Percentiles rank a stretch among this genome's conserved stretches.
phyloP scores from a whole-genome alignment of 2,113 vertebrate genomes.

The Sula dactylatra region DNA sequence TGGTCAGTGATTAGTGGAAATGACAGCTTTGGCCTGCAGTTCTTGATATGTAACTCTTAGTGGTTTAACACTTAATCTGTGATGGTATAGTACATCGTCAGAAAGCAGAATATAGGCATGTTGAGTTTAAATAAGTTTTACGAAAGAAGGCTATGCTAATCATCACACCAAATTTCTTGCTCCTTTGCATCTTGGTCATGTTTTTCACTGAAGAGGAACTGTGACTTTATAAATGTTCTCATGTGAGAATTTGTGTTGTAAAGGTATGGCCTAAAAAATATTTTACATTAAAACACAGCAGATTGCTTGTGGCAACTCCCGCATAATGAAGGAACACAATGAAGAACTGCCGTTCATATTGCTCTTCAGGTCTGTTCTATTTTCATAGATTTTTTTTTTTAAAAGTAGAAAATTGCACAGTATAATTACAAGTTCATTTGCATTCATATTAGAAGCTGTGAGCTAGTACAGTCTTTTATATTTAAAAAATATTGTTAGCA shows the following conservation, averaged over 20 bases:
- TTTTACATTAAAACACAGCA: conserved; percentile 68
- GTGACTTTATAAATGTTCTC: background rate
- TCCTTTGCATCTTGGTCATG: background rate
- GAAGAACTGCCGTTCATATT: conserved; percentile 75
- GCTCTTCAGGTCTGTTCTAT: conserved; percentile 76
- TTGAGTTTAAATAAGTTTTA: background rate
- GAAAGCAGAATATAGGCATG: background rate
- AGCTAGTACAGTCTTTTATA: conserved; percentile 75
- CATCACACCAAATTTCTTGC: background rate
- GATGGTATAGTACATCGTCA: background rate
- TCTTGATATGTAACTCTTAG: background rate
- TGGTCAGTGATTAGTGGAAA: conserved; percentile 26
- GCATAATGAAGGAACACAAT: conserved; percentile 78
- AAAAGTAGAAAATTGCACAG: conserved; percentile 78
- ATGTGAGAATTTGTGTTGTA: conserved; percentile 28
- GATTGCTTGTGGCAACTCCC: conserved; percentile 76
- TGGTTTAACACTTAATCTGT: background rate
- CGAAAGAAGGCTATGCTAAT: background rate
- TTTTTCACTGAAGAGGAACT: background rate
- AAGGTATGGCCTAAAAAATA: conserved; percentile 66
- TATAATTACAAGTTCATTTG: conserved; percentile 84
- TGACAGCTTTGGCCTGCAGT: background rate
- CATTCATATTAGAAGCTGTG: conserved; percentile 80
- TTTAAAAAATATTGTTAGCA: conserved; percentile 70
- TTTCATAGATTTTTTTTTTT: conserved; percentile 68